A percentile compares a stretch with the other conserved stretches of the same genome.
Evolutionary conservation across 1,140 invertebrate genomes (phyloP).

Genomic region (Nymphalis io): DNA sequence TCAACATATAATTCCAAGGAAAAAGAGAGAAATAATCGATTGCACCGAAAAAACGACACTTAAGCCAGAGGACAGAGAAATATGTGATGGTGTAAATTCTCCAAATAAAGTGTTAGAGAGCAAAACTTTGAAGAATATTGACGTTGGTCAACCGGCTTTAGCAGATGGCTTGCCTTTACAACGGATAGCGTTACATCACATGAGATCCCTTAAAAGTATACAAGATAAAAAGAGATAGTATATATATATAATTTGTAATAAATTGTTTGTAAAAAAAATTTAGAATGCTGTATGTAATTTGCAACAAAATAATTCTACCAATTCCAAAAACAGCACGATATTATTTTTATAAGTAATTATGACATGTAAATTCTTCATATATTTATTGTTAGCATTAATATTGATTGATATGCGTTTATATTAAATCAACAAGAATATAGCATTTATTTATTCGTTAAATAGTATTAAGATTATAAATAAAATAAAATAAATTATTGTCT

Average conservation of each 20-base stretch:
- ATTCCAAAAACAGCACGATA: neutral
- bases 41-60: constrained; percentile 57
- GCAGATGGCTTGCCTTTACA: constrained; percentile 50
- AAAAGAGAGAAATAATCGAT: constrained; percentile 69
- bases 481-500: constrained; percentile 21
- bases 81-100: constrained; percentile 57
- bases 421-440: neutral
- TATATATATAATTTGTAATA: neutral
- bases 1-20: constrained; percentile 26
- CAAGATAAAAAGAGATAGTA: constrained; percentile 41
- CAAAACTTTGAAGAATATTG: constrained; percentile 48
- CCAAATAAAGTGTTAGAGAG: constrained; percentile 32
- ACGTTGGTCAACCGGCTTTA: constrained; percentile 53
- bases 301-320: too few species aligned
- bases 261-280: too few species aligned
- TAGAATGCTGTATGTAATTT: too few species aligned
- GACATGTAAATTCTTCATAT: neutral
- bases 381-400: neutral
- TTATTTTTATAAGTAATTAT: neutral
- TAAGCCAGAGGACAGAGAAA: constrained; percentile 60
- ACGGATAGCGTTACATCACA: constrained; percentile 49
- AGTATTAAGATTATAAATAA: constrained; percentile 14
- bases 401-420: constrained; percentile 33
- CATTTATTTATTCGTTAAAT: constrained; percentile 6
- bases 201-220: constrained; percentile 67